Conservation (phyloP, 2,113 vertebrate species). For the Rhodinocichla rosea region DNA sequence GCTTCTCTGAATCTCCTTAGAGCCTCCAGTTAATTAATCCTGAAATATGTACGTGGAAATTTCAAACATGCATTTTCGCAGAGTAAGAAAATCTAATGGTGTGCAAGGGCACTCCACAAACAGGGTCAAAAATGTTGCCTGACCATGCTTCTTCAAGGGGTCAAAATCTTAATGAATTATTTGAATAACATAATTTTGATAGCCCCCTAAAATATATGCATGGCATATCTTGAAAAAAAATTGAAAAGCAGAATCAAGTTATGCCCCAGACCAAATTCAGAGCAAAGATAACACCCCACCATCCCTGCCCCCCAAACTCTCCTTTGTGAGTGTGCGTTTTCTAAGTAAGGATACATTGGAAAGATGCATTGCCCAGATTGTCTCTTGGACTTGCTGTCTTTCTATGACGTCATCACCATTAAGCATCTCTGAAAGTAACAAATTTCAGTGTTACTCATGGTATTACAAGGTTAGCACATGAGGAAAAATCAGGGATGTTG, state of each 20-base stretch:
- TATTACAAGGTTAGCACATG: background rate
- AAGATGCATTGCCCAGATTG: background rate
- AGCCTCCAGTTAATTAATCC: background rate
- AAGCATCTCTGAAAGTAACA: background rate
- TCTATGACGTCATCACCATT: background rate
- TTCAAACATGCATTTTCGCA: background rate
- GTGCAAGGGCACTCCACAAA: background rate
- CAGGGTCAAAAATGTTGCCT: background rate
- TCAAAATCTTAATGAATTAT: background rate
- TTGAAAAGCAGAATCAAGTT: background rate
- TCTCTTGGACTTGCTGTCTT: background rate
- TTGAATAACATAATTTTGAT: background rate
- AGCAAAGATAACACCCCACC: background rate
- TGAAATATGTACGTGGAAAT: background rate
- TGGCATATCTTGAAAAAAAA: background rate
- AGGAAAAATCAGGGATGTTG: background rate
- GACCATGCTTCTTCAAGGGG: background rate
- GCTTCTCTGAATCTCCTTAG: background rate
- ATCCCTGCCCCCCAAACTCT: rapidly evolving
- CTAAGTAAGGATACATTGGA: background rate
- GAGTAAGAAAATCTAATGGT: background rate
- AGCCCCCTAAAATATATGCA: background rate
- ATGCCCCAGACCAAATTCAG: background rate
- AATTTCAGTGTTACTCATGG: background rate
- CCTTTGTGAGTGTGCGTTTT: background rate